Percentiles rank a stretch among this genome's conserved stretches.
phyloP scores from a whole-genome alignment of 2,888 invertebrate genomes.

The Pterobdella sp. region DNA sequence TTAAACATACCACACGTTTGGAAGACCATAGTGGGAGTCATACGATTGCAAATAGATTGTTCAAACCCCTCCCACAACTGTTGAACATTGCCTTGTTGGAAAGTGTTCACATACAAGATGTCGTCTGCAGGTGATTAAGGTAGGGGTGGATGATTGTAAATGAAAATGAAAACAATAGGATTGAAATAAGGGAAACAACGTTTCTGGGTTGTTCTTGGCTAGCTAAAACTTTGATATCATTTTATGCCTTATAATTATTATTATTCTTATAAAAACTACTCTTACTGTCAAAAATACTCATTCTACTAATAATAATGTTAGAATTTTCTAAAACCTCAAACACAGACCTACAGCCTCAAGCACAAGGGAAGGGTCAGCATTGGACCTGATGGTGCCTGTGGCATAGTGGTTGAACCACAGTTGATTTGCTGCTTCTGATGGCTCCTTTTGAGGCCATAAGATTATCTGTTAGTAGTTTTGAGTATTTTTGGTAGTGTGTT shows the following conservation, averaged over 20 bases:
- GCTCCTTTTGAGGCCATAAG: constrained; percentile 5
- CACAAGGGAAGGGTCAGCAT: background rate
- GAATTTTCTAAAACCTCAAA: too few species aligned
- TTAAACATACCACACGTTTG: background rate
- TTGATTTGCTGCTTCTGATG: background rate
- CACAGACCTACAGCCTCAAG: background rate
- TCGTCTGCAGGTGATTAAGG: background rate
- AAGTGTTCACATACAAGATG: background rate
- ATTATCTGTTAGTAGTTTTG: background rate
- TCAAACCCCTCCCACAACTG: constrained; percentile 23
- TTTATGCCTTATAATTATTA: too few species aligned
- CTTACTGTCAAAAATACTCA: too few species aligned
- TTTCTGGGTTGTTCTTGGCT: background rate
- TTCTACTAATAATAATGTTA: too few species aligned
- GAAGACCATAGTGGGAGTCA: constrained; percentile 22
- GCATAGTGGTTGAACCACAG: constrained; percentile 7
- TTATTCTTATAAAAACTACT: too few species aligned
- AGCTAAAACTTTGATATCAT: too few species aligned
- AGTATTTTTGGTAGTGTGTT: background rate
- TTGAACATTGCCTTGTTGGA: constrained; percentile 11
- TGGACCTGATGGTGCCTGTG: background rate
- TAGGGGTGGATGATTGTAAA: background rate
- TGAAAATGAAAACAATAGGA: background rate
- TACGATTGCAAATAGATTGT: constrained; percentile 13
- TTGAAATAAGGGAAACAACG: background rate